Base-by-base conservation (phyloP, 2,113 vertebrate species). In the Bombycilla garrulus region DNA sequence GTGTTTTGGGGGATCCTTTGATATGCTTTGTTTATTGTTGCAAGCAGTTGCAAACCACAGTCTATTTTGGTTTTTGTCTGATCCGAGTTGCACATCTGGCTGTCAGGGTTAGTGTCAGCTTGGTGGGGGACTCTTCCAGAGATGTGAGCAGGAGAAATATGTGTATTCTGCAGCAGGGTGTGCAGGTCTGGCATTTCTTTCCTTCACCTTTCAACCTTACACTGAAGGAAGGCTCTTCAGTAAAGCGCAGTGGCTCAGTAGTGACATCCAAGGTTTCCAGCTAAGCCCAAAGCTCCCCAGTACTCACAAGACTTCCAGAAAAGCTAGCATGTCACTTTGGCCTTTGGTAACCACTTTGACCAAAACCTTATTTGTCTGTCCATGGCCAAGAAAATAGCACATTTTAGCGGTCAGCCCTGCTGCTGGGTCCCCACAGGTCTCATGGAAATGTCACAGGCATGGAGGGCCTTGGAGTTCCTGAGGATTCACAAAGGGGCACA, bases 11-110 rank as follows among this genome's bases (percentile, higher is more conserved):
- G 23, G 29, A 77, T 89, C 83, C 72, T 95, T 97, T 88, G 74
- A 62, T 82, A 87, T 93, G 70, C 35, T 92, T 87, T 95, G 86
- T 95, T 96, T 97, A 84, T 92, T 95, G 74, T 93, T 91, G 80
- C 56, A 96, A 80, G 90, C 61, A 84, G 74, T 70, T 96, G 90
- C 79, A 86, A 95, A 96, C 79, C 81, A 92, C 86, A 94, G 81
- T 74, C 88, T 92, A 84, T 92, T 97, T 96, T 84, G 64, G 81
- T 44, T 95, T 82, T 69, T 83, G 80, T 96, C 85, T 86, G 82
- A 94, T 86, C 78, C 0, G 4, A 91, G 83, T 18, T 79, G 72
- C 86, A 82, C 81, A 92, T 92, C 57, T 94, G 92, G 86, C 44
- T 91, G 67, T 83, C 67, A 79, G 94, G 64, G 40, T 22, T 72